Evolutionary conservation across 2,797 vertebrate species (phyloP), one percentile per base, ranked within the genome.

Genomic region (Tangara arthus): DNA sequence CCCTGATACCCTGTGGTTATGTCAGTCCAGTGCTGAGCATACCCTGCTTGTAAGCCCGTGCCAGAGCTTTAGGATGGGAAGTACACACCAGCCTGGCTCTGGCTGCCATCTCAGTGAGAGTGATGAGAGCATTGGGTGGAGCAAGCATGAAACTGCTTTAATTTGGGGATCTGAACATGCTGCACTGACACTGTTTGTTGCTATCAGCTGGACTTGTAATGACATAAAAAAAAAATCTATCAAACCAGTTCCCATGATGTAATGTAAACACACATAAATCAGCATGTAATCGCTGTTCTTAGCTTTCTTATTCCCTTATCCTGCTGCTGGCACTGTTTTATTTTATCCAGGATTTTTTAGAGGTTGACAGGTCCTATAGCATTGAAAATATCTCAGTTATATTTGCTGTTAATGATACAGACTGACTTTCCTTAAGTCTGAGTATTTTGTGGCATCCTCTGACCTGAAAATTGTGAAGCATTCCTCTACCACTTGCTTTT

Each of bases 21-120:
- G 50, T 22, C 27, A 60, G 52, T n/a, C 19, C 53, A 27, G 19
- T 3, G 34, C 30, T 57, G 55, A 89, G 73, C 59, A 44, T 3
- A 18, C 12, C 18, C 75, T 85, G 60, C 39, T 52, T 61, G 27
- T 13, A 15, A 70, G 30, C 16, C 24, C 0, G 0, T 32, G 30
- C 9, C 42, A 17, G 7, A 0, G 4, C 9, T 66, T 59, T 69
- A 0, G 8, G 55, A 3, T 2, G 19, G 63, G 37, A 78, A 18
- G 34, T n/a, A 4, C 15, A 5, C 37, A 69, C 15, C 61, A 42
- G 44, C 19, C 50, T 23, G 39, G 41, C 42, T 82, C 42, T 42
- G 63, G 8, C 35, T 72, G 59, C 28, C 26, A 4, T 12, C 4
- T 1, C 5, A 7, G 30, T 4, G 6, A 15, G 35, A n/a, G 26